phyloP scores from a whole-genome alignment of 1,140 invertebrate species.

The Streblospio benedicti region DNA sequence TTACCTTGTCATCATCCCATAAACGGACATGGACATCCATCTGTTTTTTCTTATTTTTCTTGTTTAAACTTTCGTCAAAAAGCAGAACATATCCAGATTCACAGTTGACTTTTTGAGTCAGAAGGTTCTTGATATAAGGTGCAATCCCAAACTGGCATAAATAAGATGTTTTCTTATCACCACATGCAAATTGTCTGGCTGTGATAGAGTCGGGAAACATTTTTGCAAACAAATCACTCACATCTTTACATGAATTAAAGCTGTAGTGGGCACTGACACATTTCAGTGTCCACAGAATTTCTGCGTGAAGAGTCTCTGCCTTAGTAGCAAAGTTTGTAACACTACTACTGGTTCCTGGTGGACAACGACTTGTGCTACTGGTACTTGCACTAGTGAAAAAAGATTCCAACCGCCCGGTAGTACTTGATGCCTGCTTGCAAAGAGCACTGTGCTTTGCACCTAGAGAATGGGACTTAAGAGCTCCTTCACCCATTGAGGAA shows the following conservation, averaged over 20 bases:
- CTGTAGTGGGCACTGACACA: constrained; percentile 3
- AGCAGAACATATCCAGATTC: constrained; percentile 11
- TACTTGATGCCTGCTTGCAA: too few species aligned
- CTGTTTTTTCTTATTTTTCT: constrained; percentile 19
- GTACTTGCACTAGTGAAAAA: too few species aligned
- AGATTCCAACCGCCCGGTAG: too few species aligned
- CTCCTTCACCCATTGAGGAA: too few species aligned
- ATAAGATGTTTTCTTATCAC: constrained; percentile 18
- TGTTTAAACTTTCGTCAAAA: constrained; percentile 23
- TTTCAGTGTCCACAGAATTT: constrained; percentile 13
- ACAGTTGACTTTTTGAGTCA: background rate
- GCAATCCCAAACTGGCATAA: constrained; percentile 21
- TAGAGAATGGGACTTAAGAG: too few species aligned
- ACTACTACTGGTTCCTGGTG: too few species aligned
- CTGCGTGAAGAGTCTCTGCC: too few species aligned
- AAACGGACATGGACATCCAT: constrained; percentile 23
- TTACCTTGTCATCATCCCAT: constrained; percentile 9
- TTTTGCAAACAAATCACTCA: background rate
- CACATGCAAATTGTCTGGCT: constrained; percentile 9
- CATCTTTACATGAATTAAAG: background rate
- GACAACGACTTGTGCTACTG: too few species aligned
- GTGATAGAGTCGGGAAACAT: constrained; percentile 21
- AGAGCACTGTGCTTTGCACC: too few species aligned
- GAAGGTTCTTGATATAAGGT: constrained; percentile 11
- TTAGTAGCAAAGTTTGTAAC: too few species aligned